Base-by-base conservation (phyloP, 2,888 invertebrate genomes). In the Yponomeuta evonymella region DNA sequence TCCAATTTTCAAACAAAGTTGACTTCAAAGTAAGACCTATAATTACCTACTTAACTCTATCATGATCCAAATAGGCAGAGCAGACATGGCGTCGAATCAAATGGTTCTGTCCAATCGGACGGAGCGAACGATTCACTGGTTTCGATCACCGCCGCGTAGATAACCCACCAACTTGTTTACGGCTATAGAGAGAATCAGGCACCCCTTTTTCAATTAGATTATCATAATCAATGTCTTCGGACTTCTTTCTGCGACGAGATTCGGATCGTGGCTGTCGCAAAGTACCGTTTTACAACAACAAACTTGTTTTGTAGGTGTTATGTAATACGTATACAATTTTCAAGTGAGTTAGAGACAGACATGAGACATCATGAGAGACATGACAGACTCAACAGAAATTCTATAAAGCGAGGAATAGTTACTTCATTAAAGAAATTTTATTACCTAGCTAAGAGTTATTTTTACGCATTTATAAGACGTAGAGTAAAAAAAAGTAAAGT, bases 281-380 rank as follows among this genome's bases (percentile, higher is more conserved):
- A 64, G 64, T 64, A 23, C 3, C 64, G 23, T 64, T 64, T 67
- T 74, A 74, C 36, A 36, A 5, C 36, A 36, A 36, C 43, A 43
- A 43, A 4, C 9, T 43, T 43, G 43, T 43, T 43, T 43, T 43
- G 43, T 43, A 43, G 9, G 0, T 8, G 43, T 43, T 33, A 2
- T 33, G 1, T 33, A 33, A 33, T 33, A 33, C 33, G 33, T 33
- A 33, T 33, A 33, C 1, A 1, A 33, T 2, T 4, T 33, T 33
- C 2, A 33, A 33, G 33, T 33, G 33, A 33, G 2, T 33, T 33
- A 33, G 33, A 33, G 33, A 33, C 33, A 33, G 23, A 23, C 1
- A 23, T 23, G 0, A 23, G 23, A 23, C 23, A 23, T 23, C 23
- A 23, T 23, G 23, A 23, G 23, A 23, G 23, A 23, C 5, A 1